Conservation (phyloP, 2,797 vertebrate species). For the Nothura maculosa region DNA sequence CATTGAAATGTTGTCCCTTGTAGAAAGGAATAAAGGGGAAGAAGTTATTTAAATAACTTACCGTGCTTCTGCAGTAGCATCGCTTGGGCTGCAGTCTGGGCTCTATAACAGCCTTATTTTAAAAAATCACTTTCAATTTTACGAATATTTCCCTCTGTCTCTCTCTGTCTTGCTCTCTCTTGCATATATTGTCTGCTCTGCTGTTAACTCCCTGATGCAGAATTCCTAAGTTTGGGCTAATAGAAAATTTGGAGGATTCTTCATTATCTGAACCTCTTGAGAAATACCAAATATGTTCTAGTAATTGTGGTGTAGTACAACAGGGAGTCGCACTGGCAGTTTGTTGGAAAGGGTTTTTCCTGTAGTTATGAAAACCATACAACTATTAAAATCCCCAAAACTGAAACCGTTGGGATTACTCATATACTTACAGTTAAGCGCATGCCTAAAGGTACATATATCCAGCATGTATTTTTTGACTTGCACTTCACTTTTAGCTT, state of each 20-base stretch:
- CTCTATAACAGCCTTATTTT: not conserved
- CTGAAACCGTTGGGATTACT: conserved; percentile 59
- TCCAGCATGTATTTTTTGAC: conserved; percentile 45
- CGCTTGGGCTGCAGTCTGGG: not conserved
- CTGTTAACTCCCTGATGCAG: conserved; percentile 69
- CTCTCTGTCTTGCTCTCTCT: not conserved
- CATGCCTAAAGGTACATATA: conserved; percentile 75
- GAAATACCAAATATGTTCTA: conserved; percentile 75
- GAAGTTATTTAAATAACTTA: not conserved
- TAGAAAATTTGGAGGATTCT: conserved; percentile 76
- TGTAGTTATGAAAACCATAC: conserved; percentile 78
- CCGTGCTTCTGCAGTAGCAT: not conserved
- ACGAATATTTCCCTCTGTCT: not conserved
- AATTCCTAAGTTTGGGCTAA: conserved; percentile 73
- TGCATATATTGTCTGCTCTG: conserved; percentile 48
- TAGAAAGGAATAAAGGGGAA: not conserved
- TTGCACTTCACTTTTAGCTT: conserved; percentile 13
- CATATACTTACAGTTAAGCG: conserved; percentile 74
- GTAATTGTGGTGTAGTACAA: conserved; percentile 76
- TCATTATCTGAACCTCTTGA: conserved; percentile 76
- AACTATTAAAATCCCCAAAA: conserved; percentile 77
- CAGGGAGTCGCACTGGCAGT: conserved; percentile 74
- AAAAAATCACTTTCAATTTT: not conserved
- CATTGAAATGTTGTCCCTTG: not conserved
- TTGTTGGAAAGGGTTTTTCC: conserved; percentile 76